phyloP scores from a whole-genome alignment of 2,888 invertebrate genomes.

The Amblyjoppa fuscipennis region DNA sequence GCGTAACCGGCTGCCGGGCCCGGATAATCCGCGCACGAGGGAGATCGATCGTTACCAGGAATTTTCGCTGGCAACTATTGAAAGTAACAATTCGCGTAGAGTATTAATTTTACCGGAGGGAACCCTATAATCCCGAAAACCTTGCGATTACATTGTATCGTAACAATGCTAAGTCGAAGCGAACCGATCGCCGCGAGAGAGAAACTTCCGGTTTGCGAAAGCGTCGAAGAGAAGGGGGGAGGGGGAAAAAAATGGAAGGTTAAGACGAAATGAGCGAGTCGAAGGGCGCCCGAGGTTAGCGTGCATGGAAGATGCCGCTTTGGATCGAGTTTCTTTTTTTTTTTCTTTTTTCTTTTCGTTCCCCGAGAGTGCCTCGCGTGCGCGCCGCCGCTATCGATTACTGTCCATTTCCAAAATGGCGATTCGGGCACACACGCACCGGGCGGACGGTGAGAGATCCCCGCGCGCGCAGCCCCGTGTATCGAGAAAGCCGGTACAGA shows the following conservation, averaged over 20 bases:
- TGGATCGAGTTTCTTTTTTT: slow-evolving; percentile 41
- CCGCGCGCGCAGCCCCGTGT: slow-evolving; percentile 58
- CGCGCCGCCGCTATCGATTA: slow-evolving; percentile 80
- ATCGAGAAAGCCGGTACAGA: slow-evolving; percentile 51
- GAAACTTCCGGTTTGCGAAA: slow-evolving; percentile 43
- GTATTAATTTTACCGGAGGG: background rate
- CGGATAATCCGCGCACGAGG: slow-evolving; percentile 66
- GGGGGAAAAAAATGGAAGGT: slow-evolving; percentile 31
- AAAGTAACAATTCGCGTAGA: background rate
- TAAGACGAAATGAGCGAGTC: slow-evolving; percentile 31
- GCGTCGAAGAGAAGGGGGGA: slow-evolving; percentile 35
- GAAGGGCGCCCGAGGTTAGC: slow-evolving; percentile 37
- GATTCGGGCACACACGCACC: slow-evolving; percentile 71
- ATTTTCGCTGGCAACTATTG: slow-evolving; percentile 15
- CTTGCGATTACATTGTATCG: background rate
- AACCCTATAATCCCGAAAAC: background rate
- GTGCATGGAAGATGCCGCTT: slow-evolving; percentile 40
- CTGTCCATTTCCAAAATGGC: slow-evolving; percentile 84
- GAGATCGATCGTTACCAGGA: slow-evolving; percentile 58
- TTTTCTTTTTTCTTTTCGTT: slow-evolving; percentile 40
- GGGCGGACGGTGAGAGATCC: slow-evolving; percentile 39
- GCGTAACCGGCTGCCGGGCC: slow-evolving; percentile 64
- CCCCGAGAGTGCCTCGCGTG: slow-evolving; percentile 67
- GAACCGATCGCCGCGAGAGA: slow-evolving; percentile 41
- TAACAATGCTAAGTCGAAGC: background rate